Percentiles rank a stretch among this genome's conserved stretches.
These are phyloP conservation scores for Aradus depressus DNA, from an alignment of 2,888 invertebrate genomes.

Conservation along the genomic window DNA sequence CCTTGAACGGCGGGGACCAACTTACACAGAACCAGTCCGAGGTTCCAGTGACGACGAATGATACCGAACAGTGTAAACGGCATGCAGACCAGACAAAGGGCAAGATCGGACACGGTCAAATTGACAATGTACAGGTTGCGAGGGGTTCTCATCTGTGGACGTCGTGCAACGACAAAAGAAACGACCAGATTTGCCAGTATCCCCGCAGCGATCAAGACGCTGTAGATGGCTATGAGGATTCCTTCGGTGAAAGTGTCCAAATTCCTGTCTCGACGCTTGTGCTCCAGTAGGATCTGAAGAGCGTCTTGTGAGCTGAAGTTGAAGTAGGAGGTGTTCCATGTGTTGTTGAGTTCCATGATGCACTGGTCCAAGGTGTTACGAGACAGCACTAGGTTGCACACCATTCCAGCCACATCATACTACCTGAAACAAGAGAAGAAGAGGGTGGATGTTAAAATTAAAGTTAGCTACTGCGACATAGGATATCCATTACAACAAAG, in stretches of 20 bases:
- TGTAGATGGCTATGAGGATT: constrained; percentile 35
- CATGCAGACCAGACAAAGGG: constrained; percentile 47
- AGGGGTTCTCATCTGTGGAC: constrained; percentile 34
- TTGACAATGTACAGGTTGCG: constrained; percentile 47
- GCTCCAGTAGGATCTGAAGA: constrained; percentile 27
- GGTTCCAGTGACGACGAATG: constrained; percentile 41
- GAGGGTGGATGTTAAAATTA: too few species aligned
- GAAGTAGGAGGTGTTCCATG: too few species aligned
- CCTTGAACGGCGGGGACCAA: constrained; percentile 46
- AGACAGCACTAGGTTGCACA: constrained; percentile 18
- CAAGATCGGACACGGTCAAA: constrained; percentile 46
- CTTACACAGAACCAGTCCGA: constrained; percentile 46
- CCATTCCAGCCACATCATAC: constrained; percentile 20
- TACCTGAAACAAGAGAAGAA: too few species aligned
- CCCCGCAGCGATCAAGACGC: constrained; percentile 35
- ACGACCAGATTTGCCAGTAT: constrained; percentile 36
- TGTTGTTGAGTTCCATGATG: constrained; percentile 28
- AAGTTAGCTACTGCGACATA: too few species aligned
- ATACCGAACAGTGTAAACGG: constrained; percentile 46
- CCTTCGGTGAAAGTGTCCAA: constrained; percentile 30
- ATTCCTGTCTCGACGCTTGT: constrained; percentile 27
- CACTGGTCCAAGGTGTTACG: constrained; percentile 19
- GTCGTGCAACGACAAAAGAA: constrained; percentile 35
- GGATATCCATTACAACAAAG: too few species aligned
- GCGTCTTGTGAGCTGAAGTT: constrained; percentile 33